Evolutionary conservation across 2,797 vertebrate genomes (phyloP).

Genomic region (Hydrophis major): DNA sequence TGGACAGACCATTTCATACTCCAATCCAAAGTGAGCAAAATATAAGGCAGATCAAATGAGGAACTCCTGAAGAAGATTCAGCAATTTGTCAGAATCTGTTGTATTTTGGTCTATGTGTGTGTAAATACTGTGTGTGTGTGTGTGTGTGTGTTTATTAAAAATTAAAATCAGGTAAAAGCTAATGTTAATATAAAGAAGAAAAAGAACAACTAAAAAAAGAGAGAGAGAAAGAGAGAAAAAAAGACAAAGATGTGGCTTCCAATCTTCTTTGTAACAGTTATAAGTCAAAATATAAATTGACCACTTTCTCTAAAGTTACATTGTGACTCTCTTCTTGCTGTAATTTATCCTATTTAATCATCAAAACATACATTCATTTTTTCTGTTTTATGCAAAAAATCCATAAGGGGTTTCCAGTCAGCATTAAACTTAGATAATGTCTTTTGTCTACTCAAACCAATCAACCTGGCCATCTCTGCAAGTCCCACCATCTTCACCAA

Average conservation of each 20-base stretch:
- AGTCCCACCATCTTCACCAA: neutral
- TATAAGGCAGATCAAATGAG: neutral
- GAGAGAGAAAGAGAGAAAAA: neutral
- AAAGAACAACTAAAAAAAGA: neutral
- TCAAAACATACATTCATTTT: neutral
- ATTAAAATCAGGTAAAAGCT: neutral
- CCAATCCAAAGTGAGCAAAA: neutral
- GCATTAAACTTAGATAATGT: neutral
- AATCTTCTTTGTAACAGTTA: neutral
- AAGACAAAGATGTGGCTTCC: neutral
- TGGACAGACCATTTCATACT: neutral
- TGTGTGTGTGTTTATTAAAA: no score
- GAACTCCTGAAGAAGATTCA: neutral
- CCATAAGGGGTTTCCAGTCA: neutral
- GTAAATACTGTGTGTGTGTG: no score
- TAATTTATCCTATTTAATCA: neutral
- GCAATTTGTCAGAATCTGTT: neutral
- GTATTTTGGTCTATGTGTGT: no score
- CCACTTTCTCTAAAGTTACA: neutral
- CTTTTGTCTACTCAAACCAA: neutral
- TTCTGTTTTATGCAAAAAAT: neutral
- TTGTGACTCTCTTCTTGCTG: neutral
- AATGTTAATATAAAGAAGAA: neutral
- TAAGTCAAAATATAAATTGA: neutral
- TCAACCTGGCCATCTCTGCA: neutral